phyloP scores from a whole-genome alignment of 2,797 vertebrate species.

The Neosilurus mollespiculum region DNA sequence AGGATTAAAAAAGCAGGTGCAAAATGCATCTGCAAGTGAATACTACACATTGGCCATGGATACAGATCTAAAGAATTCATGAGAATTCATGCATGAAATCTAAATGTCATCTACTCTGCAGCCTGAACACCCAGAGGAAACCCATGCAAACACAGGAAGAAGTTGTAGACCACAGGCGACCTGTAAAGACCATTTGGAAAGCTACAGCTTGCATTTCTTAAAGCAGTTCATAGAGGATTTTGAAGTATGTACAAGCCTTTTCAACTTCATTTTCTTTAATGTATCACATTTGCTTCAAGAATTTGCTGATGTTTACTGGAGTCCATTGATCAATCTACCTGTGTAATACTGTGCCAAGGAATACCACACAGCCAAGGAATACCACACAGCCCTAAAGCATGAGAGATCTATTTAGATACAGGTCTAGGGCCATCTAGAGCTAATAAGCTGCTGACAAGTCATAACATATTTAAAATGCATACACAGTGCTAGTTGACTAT shows the following conservation, averaged over 20 bases:
- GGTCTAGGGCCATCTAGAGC: not conserved
- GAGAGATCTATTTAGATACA: not conserved
- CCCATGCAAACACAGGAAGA: no score
- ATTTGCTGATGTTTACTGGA: not conserved
- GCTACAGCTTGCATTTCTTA: not conserved
- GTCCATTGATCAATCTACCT: not conserved
- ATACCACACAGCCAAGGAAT: not conserved
- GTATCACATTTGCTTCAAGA: not conserved
- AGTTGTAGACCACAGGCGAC: no score
- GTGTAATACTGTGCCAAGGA: not conserved
- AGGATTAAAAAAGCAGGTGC: not conserved
- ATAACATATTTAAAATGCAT: not conserved
- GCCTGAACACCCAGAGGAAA: not conserved
- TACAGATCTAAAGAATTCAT: not conserved
- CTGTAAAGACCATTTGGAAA: not conserved
- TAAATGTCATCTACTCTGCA: not conserved
- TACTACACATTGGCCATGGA: conserved; percentile 2
- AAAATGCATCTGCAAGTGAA: not conserved
- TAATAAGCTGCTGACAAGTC: not conserved
- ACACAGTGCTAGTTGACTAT: not conserved
- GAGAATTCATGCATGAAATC: no score
- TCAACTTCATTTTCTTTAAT: not conserved
- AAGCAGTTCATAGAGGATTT: not conserved
- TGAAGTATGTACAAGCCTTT: not conserved
- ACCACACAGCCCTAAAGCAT: not conserved